Evolutionary conservation across 2,888 invertebrate genomes (phyloP), one percentile per base, ranked within the genome.

Genomic region (Nymphalis polychloros): DNA sequence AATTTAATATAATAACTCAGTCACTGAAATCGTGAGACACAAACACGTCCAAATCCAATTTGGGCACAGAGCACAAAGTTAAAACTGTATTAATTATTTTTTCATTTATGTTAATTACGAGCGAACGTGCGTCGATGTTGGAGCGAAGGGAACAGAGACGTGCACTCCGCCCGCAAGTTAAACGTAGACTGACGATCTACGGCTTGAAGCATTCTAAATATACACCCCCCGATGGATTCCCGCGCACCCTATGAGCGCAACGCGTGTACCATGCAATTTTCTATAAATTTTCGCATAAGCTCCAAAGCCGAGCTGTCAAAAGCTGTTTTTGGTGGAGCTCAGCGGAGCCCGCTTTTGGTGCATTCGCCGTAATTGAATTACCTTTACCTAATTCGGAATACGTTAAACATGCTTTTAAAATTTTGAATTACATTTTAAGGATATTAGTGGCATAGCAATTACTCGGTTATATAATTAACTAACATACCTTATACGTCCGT

Each of bases 261-360:
- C 89, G 87, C 85, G 84, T 87, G 84, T 84, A 81, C 83, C 87
- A 86, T 91, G 89, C 90, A 90, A 90, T 91, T 91, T 91, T 91
- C 91, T 89, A 91, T 91, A 90, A 90, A 92, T 89, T 90, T 90
- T 90, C 90, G 85, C 87, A 84, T 88, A 89, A 91, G 89, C 91
- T 85, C 84, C 83, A 84, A 88, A 88, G 86, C 89, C 86, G 79
- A 81, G 84, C 89, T 90, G 90, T 90, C 91, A 90, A 90, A 91
- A 89, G 88, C 87, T 89, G 90, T 92, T 90, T 89, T 88, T 86
- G 81, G 80, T 78, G 78, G 75, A 81, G 79, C 81, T 81, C 83
- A 75, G 81, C 79, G 81, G 79, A 81, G 80, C 78, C 76, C 78
- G 80, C 76, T 79, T 81, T 77, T 75, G 79, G 79, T 81, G 81